These are phyloP conservation scores for Neotoma lepida DNA, from an alignment of 2,113 vertebrate genomes.

Conservation along the genomic window DNA sequence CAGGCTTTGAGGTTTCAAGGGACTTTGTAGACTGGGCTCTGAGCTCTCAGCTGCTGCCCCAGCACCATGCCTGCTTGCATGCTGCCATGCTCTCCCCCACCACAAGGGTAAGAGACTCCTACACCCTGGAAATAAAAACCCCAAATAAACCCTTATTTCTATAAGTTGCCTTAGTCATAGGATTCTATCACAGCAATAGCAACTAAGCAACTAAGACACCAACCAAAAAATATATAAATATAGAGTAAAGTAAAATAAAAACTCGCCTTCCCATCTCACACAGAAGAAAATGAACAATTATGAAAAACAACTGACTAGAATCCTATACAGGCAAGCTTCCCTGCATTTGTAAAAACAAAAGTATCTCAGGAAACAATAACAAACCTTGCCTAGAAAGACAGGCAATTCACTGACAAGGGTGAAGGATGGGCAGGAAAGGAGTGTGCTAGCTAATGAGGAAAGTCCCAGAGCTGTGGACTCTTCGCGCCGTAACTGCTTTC, in stretches of 20 bases:
- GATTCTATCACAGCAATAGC: background rate
- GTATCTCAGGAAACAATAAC: background rate
- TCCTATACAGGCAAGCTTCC: background rate
- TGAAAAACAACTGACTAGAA: background rate
- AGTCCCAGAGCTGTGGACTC: background rate
- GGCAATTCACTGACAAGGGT: background rate
- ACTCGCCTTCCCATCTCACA: background rate
- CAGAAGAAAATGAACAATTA: background rate
- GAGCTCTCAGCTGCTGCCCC: background rate
- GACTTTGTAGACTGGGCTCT: background rate
- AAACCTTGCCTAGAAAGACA: constrained; percentile 37
- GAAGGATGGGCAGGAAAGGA: background rate
- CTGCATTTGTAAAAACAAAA: background rate
- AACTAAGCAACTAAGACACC: background rate
- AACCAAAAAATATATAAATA: background rate
- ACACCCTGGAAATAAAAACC: background rate
- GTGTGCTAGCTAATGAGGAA: background rate
- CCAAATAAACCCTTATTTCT: background rate
- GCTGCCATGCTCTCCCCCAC: too few relatives aligned
- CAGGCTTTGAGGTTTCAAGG: background rate
- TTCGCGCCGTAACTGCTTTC: background rate
- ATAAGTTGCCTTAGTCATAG: background rate
- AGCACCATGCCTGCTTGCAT: background rate
- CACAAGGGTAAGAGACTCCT: background rate
- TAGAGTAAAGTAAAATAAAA: background rate